Evolutionary conservation across 1,140 invertebrate species (phyloP).

Genomic region (Brevipalpus yothersi): DNA sequence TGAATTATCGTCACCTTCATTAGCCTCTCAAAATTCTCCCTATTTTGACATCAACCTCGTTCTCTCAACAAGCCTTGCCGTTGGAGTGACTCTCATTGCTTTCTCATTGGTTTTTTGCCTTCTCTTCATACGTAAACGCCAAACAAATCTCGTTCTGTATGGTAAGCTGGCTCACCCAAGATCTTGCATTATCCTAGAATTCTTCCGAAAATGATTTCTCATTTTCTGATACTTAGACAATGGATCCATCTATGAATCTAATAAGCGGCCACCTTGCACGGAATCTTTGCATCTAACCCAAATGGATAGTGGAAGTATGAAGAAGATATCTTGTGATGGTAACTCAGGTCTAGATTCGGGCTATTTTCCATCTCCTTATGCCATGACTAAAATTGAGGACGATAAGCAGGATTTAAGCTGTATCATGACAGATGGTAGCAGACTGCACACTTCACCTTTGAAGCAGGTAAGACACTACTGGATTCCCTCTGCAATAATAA

Average conservation of each 20-base stretch:
- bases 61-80: background rate
- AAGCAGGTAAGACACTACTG: background rate
- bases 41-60: background rate
- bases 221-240: background rate
- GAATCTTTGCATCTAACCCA: background rate
- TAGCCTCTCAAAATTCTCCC: background rate
- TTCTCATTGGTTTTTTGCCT: background rate
- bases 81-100: background rate
- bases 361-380: constrained; percentile 8
- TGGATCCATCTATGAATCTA: background rate
- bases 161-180: background rate
- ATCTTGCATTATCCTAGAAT: background rate
- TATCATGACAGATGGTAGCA: background rate
- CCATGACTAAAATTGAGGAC: constrained; percentile 7
- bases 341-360: background rate
- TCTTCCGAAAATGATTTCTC: background rate
- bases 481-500: no score
- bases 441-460: background rate
- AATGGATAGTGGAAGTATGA: background rate
- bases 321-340: background rate
- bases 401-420: background rate
- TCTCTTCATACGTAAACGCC: background rate
- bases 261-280: background rate
- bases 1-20: background rate
- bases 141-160: background rate